Conservation (phyloP, 2,113 vertebrate genomes). For the Parus major region DNA sequence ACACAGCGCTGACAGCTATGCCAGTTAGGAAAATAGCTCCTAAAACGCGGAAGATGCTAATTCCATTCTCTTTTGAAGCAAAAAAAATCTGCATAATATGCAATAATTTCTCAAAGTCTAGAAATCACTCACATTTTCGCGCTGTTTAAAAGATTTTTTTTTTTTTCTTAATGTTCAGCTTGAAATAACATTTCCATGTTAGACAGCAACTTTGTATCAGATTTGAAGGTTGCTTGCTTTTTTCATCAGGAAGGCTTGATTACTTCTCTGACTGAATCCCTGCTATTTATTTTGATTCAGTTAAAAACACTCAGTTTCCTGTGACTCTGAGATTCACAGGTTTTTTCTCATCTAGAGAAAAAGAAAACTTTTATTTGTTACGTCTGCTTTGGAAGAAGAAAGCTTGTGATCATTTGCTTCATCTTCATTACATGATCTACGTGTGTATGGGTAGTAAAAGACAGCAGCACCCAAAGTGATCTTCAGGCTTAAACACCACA, state of each 20-base stretch:
- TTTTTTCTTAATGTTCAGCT: not conserved
- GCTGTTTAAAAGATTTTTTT: not conserved
- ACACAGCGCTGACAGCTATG: not conserved
- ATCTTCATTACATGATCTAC: not conserved
- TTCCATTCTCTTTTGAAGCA: not conserved
- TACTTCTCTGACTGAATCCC: not conserved
- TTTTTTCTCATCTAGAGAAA: not conserved
- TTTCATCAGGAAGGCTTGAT: not conserved
- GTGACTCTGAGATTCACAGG: not conserved
- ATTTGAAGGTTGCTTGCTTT: not conserved
- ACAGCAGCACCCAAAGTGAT: not conserved
- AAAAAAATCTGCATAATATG: conserved; percentile 32
- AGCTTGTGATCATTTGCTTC: not conserved
- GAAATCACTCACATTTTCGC: not conserved
- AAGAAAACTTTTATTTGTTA: not conserved
- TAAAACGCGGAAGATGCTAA: not conserved
- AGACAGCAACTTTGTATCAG: not conserved
- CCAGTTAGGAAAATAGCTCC: conserved; percentile 38
- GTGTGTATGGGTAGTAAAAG: not conserved
- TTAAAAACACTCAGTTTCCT: not conserved
- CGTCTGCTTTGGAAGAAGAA: not conserved
- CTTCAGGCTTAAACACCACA: not conserved
- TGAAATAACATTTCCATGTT: not conserved
- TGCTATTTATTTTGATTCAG: not conserved
- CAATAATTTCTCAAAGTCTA: conserved; percentile 24